These are phyloP conservation scores for Mesorhabditis spiculigera DNA, from an alignment of 2,888 invertebrate genomes.

Conservation along the genomic window DNA sequence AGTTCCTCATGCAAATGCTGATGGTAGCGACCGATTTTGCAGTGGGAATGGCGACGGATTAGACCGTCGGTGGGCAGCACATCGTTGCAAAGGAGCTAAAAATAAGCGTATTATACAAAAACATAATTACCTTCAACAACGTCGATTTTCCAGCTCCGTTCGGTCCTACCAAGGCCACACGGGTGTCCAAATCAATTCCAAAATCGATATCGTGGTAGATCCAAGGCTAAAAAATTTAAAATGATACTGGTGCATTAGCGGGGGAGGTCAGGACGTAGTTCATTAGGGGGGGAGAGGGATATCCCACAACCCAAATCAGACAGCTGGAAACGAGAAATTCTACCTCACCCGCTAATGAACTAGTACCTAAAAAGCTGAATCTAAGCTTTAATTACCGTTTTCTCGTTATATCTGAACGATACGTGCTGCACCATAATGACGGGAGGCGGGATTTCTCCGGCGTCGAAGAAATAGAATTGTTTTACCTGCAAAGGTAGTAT, in stretches of 20 bases:
- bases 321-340: background rate
- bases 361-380: background rate
- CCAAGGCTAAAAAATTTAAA: slow-evolving; percentile 67
- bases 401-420: slow-evolving; percentile 79
- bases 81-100: slow-evolving; percentile 79
- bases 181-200: slow-evolving; percentile 94
- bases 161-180: slow-evolving; percentile 87
- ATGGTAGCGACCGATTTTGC: slow-evolving; percentile 94
- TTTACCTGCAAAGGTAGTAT: slow-evolving; percentile 71
- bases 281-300: background rate
- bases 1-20: slow-evolving; percentile 92
- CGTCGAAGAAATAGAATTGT: slow-evolving; percentile 90
- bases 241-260: background rate
- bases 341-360: background rate
- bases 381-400: slow-evolving; percentile 26
- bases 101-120: too few species aligned
- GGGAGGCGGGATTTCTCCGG: slow-evolving; percentile 94
- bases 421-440: slow-evolving; percentile 99
- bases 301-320: background rate
- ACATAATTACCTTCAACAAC: slow-evolving; percentile 70
- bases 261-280: too few species aligned
- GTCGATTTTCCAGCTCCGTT: slow-evolving; percentile 99
- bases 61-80: slow-evolving; percentile 90
- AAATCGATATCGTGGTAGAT: slow-evolving; percentile 97
- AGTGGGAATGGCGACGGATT: slow-evolving; percentile 95